Percentiles rank a stretch among this genome's conserved stretches.
Evolutionary conservation across 2,888 invertebrate genomes (phyloP).

Genomic region (Thelaira solivaga): DNA sequence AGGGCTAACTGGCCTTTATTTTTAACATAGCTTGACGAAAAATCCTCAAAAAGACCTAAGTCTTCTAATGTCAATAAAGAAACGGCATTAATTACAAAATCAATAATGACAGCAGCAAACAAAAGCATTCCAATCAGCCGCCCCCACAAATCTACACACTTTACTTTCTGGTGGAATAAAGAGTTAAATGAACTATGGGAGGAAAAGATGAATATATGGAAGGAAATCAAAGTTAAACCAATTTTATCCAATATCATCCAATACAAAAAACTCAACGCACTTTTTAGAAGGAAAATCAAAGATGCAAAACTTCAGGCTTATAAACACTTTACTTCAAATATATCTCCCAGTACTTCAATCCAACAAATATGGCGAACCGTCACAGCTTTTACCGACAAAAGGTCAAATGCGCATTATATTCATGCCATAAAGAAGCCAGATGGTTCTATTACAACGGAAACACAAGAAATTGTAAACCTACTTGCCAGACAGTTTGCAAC

Average conservation of each 20-base stretch:
- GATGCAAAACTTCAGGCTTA: slow-evolving; percentile 6
- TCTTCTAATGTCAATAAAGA: background rate
- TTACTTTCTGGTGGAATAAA: too few species aligned
- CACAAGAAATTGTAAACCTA: background rate
- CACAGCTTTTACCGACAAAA: slow-evolving; percentile 7
- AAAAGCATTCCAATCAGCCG: background rate
- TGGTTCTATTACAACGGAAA: background rate
- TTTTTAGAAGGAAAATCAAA: background rate
- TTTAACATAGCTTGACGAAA: background rate
- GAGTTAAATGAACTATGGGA: too few species aligned
- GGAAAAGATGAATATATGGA: too few species aligned
- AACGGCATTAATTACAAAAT: background rate
- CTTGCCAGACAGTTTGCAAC: background rate
- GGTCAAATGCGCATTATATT: background rate
- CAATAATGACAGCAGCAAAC: background rate
- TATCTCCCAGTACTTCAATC: background rate
- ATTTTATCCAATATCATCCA: background rate
- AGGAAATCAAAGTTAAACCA: too few species aligned
- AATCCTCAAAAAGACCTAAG: background rate
- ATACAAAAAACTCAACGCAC: background rate
- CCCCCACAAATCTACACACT: background rate
- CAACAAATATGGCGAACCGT: slow-evolving; percentile 1
- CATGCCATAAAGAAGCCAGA: background rate
- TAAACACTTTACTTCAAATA: slow-evolving; percentile 3
- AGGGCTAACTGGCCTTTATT: background rate